These are phyloP conservation scores for Acrobasis repandana DNA, from an alignment of 2,888 invertebrate genomes.

Conservation along the genomic window DNA sequence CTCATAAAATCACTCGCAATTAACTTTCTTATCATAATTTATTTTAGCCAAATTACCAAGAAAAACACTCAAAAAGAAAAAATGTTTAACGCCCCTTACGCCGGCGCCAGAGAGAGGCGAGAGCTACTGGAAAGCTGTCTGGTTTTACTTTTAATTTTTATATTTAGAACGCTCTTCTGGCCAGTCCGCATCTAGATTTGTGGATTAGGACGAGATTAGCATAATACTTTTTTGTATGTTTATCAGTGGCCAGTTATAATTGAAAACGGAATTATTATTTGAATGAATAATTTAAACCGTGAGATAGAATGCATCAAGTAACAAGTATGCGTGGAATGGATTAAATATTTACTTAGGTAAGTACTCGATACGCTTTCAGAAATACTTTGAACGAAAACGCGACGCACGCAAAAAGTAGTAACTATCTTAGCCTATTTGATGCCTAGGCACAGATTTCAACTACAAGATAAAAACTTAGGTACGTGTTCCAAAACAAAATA, in stretches of 20 bases:
- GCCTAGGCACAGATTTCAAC: too few species aligned
- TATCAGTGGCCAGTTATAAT: conserved; percentile 16
- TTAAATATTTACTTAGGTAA: too few species aligned
- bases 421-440: too few species aligned
- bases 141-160: conserved; percentile 71
- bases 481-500: too few species aligned
- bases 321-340: too few species aligned
- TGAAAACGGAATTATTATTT: conserved; percentile 1
- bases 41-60: conserved; percentile 8
- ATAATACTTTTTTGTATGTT: conserved; percentile 27
- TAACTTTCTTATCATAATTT: conserved; percentile 2
- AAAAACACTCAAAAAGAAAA: conserved; percentile 31
- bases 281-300: too few species aligned
- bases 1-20: not conserved
- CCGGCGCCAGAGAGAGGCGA: conserved; percentile 64
- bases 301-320: too few species aligned
- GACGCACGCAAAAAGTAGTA: too few species aligned
- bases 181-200: conserved; percentile 38
- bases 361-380: too few species aligned
- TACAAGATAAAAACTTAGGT: too few species aligned
- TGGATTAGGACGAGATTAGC: conserved; percentile 46
- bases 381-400: too few species aligned
- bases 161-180: conserved; percentile 46
- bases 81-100: conserved; percentile 48
- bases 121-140: conserved; percentile 67